These are phyloP conservation scores for Epinotia bilunana DNA, from an alignment of 2,888 invertebrate species.

Conservation along the genomic window DNA sequence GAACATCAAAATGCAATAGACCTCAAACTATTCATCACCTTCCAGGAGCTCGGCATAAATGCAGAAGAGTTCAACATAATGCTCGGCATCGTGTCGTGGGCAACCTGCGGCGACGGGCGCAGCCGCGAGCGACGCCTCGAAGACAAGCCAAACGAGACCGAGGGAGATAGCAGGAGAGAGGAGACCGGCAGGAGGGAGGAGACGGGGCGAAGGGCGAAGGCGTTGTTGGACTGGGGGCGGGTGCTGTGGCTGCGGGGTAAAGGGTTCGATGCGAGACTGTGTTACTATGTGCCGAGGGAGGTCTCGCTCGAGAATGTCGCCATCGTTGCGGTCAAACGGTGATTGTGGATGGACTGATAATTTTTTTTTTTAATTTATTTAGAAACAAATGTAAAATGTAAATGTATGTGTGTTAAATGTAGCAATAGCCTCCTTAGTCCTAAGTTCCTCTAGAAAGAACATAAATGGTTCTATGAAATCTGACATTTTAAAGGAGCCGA, in stretches of 20 bases:
- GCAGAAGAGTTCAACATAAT: constrained; percentile 89
- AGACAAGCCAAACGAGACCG: neutral
- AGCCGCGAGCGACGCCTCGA: constrained; percentile 75
- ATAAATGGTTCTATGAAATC: too few relatives aligned
- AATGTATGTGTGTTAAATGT: too few relatives aligned
- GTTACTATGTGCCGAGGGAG: constrained; percentile 86
- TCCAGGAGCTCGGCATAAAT: constrained; percentile 83
- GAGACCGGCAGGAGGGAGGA: constrained; percentile 40
- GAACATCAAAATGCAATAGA: too few relatives aligned
- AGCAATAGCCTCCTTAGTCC: too few relatives aligned
- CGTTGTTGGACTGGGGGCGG: constrained; percentile 90
- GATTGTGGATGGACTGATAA: neutral
- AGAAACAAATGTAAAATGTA: too few relatives aligned
- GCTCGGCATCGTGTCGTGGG: constrained; percentile 94
- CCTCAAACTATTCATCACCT: constrained; percentile 15
- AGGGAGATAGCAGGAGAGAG: neutral
- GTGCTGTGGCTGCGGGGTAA: constrained; percentile 83
- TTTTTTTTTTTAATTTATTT: too few relatives aligned
- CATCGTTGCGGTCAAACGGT: constrained; percentile 84
- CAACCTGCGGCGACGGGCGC: constrained; percentile 90
- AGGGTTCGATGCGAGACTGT: constrained; percentile 86
- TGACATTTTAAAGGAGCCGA: too few relatives aligned
- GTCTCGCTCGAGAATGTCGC: constrained; percentile 92
- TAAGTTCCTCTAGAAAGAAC: too few relatives aligned
- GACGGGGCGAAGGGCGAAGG: constrained; percentile 90